phyloP scores from a whole-genome alignment of 2,113 vertebrate genomes.

The Xiphorhynchus elegans region DNA sequence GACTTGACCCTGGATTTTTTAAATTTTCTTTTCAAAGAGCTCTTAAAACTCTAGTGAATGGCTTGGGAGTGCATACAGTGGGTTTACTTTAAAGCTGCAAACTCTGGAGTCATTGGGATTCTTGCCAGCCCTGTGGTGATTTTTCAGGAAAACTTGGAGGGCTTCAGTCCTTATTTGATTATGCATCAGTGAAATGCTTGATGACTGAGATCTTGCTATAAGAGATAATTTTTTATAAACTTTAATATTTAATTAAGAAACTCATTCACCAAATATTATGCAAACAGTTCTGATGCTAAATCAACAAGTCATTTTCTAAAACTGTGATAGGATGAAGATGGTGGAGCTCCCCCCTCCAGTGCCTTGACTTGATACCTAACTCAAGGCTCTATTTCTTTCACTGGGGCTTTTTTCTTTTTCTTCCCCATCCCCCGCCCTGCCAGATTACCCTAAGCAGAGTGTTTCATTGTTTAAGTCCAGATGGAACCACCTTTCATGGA shows the following conservation, averaged over 20 bases:
- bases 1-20: not conserved
- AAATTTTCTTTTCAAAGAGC: not conserved
- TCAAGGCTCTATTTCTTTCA: not conserved
- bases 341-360: fast-evolving
- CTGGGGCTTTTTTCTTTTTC: not conserved
- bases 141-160: not conserved
- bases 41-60: not conserved
- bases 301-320: not conserved
- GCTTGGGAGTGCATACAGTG: not conserved
- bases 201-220: not conserved
- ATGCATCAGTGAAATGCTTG: not conserved
- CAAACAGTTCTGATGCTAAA: not conserved
- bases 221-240: not conserved
- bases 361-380: not conserved
- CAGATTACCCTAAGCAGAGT: not conserved
- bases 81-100: not conserved
- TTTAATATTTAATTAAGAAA: not conserved
- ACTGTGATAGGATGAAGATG: not conserved
- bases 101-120: not conserved
- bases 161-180: not conserved
- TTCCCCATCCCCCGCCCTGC: too few relatives aligned
- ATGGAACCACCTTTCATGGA: not conserved
- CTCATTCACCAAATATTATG: not conserved
- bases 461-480: not conserved
- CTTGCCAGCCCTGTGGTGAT: not conserved